phyloP scores from a whole-genome alignment of 2,888 invertebrate genomes.

The Rotaria magnacalcarata region DNA sequence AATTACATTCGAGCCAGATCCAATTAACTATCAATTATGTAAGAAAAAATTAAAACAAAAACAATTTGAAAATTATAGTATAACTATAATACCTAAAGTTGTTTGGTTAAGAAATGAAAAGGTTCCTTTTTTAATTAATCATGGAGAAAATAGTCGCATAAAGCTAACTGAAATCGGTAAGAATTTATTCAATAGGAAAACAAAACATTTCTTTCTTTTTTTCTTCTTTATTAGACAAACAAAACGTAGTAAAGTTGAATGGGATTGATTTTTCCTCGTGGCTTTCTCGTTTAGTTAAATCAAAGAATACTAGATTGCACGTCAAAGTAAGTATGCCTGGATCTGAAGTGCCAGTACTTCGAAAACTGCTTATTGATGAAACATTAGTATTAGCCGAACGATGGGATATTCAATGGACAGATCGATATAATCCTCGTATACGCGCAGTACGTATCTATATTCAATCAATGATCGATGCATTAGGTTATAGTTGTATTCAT shows the following conservation, averaged over 20 bases:
- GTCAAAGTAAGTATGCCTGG: background rate
- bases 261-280: background rate
- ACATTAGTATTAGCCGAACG: background rate
- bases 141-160: background rate
- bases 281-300: background rate
- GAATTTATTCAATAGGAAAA: too few relatives aligned
- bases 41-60: background rate
- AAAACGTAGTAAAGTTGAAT: background rate
- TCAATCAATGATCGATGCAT: background rate
- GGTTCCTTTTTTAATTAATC: background rate
- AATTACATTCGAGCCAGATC: constrained; percentile 3
- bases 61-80: background rate
- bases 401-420: background rate
- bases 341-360: background rate
- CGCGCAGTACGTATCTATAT: background rate
- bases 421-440: background rate
- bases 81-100: background rate
- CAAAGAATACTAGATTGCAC: background rate
- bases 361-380: background rate
- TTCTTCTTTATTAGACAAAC: background rate
- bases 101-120: background rate
- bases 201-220: background rate
- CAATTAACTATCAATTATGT: background rate
- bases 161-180: background rate
- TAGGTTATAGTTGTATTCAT: background rate